A percentile compares a stretch with the other conserved stretches of the same genome.
Conservation (phyloP, 2,797 vertebrate genomes). For the Sebastes alutus region DNA sequence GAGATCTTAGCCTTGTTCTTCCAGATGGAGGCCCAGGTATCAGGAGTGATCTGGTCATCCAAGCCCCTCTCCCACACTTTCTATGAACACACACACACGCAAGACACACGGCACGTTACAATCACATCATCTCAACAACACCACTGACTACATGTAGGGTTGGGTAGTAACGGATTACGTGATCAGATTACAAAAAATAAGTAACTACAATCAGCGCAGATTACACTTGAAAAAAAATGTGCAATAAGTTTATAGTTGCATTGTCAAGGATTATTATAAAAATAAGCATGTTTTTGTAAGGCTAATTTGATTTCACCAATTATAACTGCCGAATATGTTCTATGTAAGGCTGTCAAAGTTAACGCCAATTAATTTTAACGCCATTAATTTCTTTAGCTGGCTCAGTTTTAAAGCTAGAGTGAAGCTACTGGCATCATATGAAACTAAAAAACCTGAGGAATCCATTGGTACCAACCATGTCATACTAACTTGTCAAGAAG, state of each 20-base stretch:
- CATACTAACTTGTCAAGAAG: no score
- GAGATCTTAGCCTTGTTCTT: constrained; percentile 85
- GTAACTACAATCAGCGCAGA: background rate
- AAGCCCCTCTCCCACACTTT: constrained; percentile 85
- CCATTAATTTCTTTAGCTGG: fast-evolving
- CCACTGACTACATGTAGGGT: background rate
- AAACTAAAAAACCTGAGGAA: no score
- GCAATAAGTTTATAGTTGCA: background rate
- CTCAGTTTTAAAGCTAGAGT: no score
- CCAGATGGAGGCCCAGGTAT: constrained; percentile 86
- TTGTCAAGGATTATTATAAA: no score
- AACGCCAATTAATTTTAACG: background rate
- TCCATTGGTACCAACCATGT: no score
- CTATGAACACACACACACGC: constrained; percentile 62
- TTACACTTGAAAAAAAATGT: background rate
- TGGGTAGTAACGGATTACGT: background rate
- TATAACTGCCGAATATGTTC: background rate
- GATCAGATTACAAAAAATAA: background rate
- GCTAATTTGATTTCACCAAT: background rate
- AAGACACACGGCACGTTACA: constrained; percentile 18
- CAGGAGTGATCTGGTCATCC: constrained; percentile 85
- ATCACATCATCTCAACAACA: background rate
- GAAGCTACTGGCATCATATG: no score
- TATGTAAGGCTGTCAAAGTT: background rate
- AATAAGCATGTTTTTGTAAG: background rate